Base-by-base conservation (phyloP, 2,797 vertebrate genomes). In the Eremophila alpestris region DNA sequence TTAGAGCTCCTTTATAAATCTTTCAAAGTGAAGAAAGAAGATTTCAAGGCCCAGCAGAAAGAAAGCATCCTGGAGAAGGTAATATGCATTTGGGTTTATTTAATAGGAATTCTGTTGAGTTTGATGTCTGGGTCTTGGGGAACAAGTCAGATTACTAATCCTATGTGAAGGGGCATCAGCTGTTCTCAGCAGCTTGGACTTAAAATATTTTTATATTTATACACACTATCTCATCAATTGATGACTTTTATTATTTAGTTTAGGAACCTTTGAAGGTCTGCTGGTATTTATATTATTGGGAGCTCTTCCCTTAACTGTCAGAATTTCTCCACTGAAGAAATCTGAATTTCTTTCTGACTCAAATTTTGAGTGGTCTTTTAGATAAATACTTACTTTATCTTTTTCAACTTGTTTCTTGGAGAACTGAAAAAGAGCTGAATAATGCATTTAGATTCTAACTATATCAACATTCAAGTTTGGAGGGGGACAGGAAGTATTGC, bases 21-120 rank as follows among this genome's bases (percentile, higher is more conserved):
- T 78, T 99, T 99, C 97, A 99, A 99, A 97, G 99, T 99, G 96
- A 99, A 99, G 96, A 99, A 99, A 94, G 99, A 99, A 96, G 99
- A 99, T 94, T 99, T 99, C 91, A 99, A 99, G 94, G 98, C 99
- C 63, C 96, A 98, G 64, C 99, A 99, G 98, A 99, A 99, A 91
- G 99, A 99, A 91, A 98, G 98, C 98, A 99, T 99, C 95, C 93
- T 99, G 43, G 99, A 99, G 85, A 99, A 96, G 98, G 99, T 99
- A 98, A 90, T 7, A 75, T 32, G 22, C 10, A 4, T 65, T 73
- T 68, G n/a, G 41, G 15, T 71, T 87, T 63, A 58, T 56, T 85
- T 51, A 77, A 52, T 27, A 83, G 85, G 29, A 85, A 59, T 40
- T 69, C n/a, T 68, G 2, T 48, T 41, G 30, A 64, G 16, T 76